These are phyloP conservation scores for Trichosurus vulpecula DNA, from an alignment of 2,797 vertebrate species.

Conservation along the genomic window DNA sequence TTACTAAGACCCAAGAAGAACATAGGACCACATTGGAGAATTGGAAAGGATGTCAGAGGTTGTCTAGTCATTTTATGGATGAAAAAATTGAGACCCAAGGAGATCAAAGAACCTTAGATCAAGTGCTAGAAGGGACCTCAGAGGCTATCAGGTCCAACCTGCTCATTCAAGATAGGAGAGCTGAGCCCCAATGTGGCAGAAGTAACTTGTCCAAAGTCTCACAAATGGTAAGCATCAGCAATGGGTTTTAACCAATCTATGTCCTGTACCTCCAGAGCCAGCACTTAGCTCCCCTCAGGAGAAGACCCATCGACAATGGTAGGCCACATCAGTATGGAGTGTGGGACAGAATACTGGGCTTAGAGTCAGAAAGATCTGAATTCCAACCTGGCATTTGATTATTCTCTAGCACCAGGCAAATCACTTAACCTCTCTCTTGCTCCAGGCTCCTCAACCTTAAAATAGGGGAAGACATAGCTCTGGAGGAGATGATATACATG, in stretches of 20 bases:
- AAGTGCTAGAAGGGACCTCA: background rate
- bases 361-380: background rate
- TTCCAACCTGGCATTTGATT: background rate
- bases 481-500: background rate
- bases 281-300: background rate
- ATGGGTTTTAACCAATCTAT: background rate
- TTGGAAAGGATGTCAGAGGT: background rate
- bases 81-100: background rate
- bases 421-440: background rate
- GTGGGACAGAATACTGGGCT: background rate
- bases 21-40: background rate
- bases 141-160: background rate
- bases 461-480: background rate
- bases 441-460: background rate
- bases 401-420: background rate
- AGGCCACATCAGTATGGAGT: background rate
- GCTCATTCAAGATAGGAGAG: background rate
- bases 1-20: background rate
- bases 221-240: background rate
- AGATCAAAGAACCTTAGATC: background rate
- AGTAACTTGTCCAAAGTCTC: background rate
- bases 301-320: background rate
- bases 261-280: background rate
- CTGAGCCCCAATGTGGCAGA: background rate
- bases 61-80: background rate